These are phyloP conservation scores for Rhopalosiphum maidis DNA, from an alignment of 1,140 invertebrate species.

Conservation along the genomic window DNA sequence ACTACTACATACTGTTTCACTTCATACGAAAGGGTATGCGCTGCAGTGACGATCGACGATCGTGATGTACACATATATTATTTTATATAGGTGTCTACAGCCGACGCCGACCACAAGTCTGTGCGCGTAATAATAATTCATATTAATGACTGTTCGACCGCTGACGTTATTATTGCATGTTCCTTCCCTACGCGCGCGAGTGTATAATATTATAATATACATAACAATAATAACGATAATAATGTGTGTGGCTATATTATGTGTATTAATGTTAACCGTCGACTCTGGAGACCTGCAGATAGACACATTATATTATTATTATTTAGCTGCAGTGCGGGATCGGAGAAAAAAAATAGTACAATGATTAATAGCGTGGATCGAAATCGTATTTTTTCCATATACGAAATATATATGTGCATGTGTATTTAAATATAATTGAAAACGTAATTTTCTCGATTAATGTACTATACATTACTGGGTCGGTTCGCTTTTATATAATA, in stretches of 20 bases:
- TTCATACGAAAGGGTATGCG: neutral
- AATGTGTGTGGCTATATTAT: neutral
- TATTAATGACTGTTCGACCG: conserved; percentile 29
- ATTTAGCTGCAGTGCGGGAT: neutral
- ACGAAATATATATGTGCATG: too few relatives aligned
- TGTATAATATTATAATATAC: neutral
- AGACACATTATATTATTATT: neutral
- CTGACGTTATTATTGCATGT: conserved; percentile 20
- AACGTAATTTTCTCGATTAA: conserved; percentile 13
- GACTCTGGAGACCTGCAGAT: neutral
- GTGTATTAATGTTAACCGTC: neutral
- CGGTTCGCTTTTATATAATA: neutral
- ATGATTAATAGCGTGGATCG: conserved; percentile 14
- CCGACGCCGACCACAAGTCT: neutral
- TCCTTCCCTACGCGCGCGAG: neutral
- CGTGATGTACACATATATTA: neutral
- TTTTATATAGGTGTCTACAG: neutral
- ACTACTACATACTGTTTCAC: neutral
- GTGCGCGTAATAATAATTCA: conserved; percentile 36
- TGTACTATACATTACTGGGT: neutral
- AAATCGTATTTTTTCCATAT: neutral
- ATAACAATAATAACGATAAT: conserved; percentile 18
- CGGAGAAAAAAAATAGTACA: neutral
- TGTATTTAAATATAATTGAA: conserved; percentile 18
- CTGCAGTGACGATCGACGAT: neutral